A percentile compares a stretch with the other conserved stretches of the same genome.
phyloP scores from a whole-genome alignment of 2,888 invertebrate species.

The Cephus pulcher region DNA sequence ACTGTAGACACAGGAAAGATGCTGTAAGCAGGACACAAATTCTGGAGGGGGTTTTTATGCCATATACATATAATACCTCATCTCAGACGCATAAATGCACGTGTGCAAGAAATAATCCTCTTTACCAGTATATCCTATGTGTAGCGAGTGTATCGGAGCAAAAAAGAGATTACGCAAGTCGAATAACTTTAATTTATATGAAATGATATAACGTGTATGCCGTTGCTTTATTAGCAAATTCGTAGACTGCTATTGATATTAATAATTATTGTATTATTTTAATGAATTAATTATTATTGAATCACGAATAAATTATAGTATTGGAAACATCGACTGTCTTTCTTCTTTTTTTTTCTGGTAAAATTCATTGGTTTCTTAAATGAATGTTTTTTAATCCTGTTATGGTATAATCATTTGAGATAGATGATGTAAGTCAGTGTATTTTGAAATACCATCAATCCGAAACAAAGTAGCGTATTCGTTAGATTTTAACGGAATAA shows the following conservation, averaged over 20 bases:
- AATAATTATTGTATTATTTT: constrained; percentile 42
- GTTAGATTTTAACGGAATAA: background rate
- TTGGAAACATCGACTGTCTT: constrained; percentile 6
- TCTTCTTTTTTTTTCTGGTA: background rate
- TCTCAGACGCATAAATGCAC: background rate
- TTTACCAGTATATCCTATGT: background rate
- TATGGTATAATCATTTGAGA: background rate
- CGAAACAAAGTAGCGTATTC: background rate
- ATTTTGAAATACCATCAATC: background rate
- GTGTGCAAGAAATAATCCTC: background rate
- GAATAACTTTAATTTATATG: constrained; percentile 45
- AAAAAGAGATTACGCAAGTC: constrained; percentile 26
- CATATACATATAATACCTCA: background rate
- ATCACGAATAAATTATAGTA: constrained; percentile 51
- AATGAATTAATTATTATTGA: constrained; percentile 40
- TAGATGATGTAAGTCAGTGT: background rate
- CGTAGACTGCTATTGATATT: constrained; percentile 50
- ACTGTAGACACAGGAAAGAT: background rate
- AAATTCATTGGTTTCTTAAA: background rate
- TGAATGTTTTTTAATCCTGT: background rate
- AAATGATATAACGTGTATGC: constrained; percentile 41
- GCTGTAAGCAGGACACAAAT: background rate
- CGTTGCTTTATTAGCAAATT: constrained; percentile 49
- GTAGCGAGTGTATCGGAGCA: background rate
- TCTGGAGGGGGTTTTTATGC: background rate